A percentile compares a stretch with the other conserved stretches of the same genome.
Conservation (phyloP, 2,113 vertebrate genomes). For the Cyanoliseus patagonus region DNA sequence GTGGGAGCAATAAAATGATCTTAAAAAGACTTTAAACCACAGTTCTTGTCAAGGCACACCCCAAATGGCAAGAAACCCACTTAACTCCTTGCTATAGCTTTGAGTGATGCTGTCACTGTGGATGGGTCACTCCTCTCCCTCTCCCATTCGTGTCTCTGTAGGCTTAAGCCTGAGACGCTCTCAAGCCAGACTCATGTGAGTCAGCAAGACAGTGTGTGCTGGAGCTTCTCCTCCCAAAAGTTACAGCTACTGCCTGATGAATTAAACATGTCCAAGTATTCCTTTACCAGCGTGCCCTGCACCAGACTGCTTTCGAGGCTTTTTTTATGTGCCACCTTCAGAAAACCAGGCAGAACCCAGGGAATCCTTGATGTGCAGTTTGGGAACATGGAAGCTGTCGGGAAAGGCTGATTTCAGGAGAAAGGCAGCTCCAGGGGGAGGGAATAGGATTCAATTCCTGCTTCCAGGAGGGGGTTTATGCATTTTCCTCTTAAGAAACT, state of each 20-base stretch:
- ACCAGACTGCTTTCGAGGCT: neutral
- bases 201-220: neutral
- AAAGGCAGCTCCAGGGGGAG: neutral
- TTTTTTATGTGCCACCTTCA: neutral
- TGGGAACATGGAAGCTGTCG: neutral
- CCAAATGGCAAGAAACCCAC: neutral
- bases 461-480: neutral
- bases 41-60: neutral
- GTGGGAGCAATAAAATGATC: neutral
- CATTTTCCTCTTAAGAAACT: accelerated
- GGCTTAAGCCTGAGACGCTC: neutral
- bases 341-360: neutral
- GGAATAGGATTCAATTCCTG: neutral
- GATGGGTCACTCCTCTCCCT: neutral
- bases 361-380: neutral
- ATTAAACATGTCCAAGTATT: neutral
- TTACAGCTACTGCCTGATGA: neutral
- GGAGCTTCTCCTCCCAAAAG: neutral
- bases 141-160: accelerated
- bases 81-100: accelerated
- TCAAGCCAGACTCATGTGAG: neutral
- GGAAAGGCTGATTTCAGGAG: neutral
- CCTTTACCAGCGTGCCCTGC: neutral
- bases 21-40: neutral
- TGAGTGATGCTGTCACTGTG: accelerated